Base-by-base conservation (phyloP, 2,888 invertebrate genomes). In the Shargacucullia verbasci region DNA sequence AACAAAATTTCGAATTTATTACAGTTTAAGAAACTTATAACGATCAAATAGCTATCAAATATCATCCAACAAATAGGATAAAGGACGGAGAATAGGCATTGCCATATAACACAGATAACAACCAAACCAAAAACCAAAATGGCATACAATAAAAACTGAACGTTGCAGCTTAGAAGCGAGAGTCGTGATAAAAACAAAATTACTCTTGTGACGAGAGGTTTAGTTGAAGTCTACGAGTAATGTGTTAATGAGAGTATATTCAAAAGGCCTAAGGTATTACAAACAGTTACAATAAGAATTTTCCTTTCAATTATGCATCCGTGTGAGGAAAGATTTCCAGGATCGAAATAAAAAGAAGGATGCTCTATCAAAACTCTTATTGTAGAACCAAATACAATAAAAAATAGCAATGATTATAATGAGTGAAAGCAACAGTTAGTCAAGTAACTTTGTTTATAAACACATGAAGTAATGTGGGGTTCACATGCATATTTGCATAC, bases 371-470 rank as follows among this genome's bases (percentile, higher is more conserved):
- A 81, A 81, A 80, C 70, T 84, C 84, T 87, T 89, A 88, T 85
- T 87, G 85, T 81, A 85, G 76, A 71, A 78, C 66, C 59, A 71
- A 74, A 59, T 75, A 66, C 65, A 57, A 64, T 67, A 68, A 80
- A 78, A 80, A 80, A 59, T 83, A 84, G 84, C 83, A 70, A 84
- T 86, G 81, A 73, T 20, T 58, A 55, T 73, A 70, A 84, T 86
- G 84, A 76, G 74, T 84, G 79, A 83, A 88, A 88, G 89, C 88
- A 84, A 84, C 61, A 83, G 90, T 94, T 91, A 90, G 91, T 91
- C 90, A 88, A 84, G 90, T 93, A 92, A 93, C 91, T 91, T 93
- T 94, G 93, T 93, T 94, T 92, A 94, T 91, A 87, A 93, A 93
- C 94, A 94, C 94, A 94, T 94, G 94, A 94, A 93, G 91, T 94